Evolutionary conservation across 2,113 vertebrate genomes (phyloP), one percentile per base, ranked within the genome.

Genomic region (Ciconia boyciana): DNA sequence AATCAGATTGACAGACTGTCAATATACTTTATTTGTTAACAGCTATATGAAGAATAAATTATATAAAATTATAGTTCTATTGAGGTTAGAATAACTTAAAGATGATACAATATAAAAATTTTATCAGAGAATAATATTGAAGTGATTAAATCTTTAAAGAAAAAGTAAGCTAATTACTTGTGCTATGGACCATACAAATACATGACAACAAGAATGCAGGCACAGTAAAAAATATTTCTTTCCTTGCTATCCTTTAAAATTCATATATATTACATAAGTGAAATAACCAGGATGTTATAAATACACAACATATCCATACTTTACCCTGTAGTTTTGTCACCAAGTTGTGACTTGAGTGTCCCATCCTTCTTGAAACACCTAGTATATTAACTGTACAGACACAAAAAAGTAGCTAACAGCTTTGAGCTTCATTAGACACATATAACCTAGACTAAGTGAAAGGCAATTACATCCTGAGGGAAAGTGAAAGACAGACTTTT

Each of bases 161-260:
- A 72, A 57, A 72, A 43, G 8, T 32, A 41, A 78, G 17, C 1
- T 80, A 72, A 83, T 64, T 72, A 51, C 9, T 7, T 72, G 26
- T 4, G 3, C 7, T 69, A 13, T 39, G 6, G 14, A 39, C 29
- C 16, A 16, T 36, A 28, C 5, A 75, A 81, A 64, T 11, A 52
- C 7, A 28, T 7, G 7, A 51, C 0, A 0, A 62, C 3, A 72
- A 77, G 28, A 77, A 83, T 10, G 7, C 4, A 36, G 34, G 11
- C 24, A 83, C 15, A 60, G 9, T 19, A 41, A 79, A 68, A 54
- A 17, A 24, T 1, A 61, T 34, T 66, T 75, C 1, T 71, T 54
- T 66, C 19, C 8, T 54, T 31, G 11, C 4, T 36, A 75, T 41
- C 8, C 41, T 41, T 90, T 83, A 76, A 64, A 83, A 77, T 55